Percentiles rank a stretch among this genome's conserved stretches.
phyloP scores from a whole-genome alignment of 2,797 vertebrate species.

The Sarcoramphus papa region DNA sequence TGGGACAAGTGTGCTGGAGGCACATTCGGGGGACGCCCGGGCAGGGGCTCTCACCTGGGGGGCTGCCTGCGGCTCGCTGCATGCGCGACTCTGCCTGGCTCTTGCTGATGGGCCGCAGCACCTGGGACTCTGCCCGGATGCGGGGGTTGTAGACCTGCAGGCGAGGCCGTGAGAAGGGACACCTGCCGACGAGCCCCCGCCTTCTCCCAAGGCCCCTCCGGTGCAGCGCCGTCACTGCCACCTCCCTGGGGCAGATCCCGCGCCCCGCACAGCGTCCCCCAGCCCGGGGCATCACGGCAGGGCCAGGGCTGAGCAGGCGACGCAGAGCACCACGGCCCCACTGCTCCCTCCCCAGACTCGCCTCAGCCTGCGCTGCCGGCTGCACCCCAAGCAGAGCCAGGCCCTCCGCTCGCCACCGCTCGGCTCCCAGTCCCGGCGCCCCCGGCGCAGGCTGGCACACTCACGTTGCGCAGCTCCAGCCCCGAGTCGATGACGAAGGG shows the following conservation, averaged over 20 bases:
- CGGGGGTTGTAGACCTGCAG: conserved; percentile 88
- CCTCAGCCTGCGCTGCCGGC: neutral
- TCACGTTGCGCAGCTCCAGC: conserved; percentile 87
- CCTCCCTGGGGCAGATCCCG: accelerated
- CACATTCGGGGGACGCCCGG: accelerated
- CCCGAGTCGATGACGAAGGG: conserved; percentile 88
- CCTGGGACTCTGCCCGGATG: conserved; percentile 89
- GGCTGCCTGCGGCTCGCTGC: conserved; percentile 77
- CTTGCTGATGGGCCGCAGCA: conserved; percentile 85
- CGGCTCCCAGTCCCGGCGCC: accelerated
- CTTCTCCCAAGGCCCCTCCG: neutral
- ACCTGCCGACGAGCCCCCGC: accelerated
- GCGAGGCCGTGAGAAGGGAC: neutral
- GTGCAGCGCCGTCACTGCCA: neutral
- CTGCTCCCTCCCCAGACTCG: neutral
- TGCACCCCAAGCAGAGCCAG: neutral
- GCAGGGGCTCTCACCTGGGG: conserved; percentile 73
- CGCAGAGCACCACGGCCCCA: accelerated
- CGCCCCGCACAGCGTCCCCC: accelerated
- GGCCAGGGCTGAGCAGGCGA: accelerated
- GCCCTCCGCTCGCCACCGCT: accelerated
- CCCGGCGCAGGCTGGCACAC: neutral
- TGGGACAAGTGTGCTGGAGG: neutral
- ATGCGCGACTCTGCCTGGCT: conserved; percentile 85
- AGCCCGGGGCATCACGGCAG: too few relatives aligned